Conservation (phyloP, 1,140 invertebrate genomes). For the Neomicropteryx cornuta region DNA sequence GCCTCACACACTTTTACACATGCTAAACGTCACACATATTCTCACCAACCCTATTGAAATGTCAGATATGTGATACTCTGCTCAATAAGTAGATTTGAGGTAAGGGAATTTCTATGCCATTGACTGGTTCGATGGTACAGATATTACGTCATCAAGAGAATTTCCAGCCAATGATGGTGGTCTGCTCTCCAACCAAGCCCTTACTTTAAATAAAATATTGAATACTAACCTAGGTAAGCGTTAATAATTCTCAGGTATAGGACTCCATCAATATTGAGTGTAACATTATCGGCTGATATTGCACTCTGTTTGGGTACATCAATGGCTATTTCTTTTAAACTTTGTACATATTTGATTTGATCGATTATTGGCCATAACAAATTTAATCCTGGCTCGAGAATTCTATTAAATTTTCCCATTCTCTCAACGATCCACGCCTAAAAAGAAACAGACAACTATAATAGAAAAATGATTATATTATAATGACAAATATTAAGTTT, state of each 20-base stretch:
- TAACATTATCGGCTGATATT: conserved; percentile 96
- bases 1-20: too few species aligned
- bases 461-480: conserved; percentile 1
- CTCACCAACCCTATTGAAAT: too few species aligned
- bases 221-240: conserved; percentile 63
- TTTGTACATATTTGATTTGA: conserved; percentile 95
- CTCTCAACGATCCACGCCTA: conserved; percentile 97
- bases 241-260: conserved; percentile 90
- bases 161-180: too few species aligned
- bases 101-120: too few species aligned
- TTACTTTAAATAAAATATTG: conserved; percentile 4
- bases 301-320: conserved; percentile 98
- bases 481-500: neutral
- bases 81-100: too few species aligned
- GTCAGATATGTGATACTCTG: too few species aligned
- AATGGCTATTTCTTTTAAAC: conserved; percentile 98
- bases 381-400: conserved; percentile 92
- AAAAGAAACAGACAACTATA: conserved; percentile 14
- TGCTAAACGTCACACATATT: too few species aligned
- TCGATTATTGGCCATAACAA: conserved; percentile 87
- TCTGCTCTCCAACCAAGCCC: too few species aligned
- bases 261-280: conserved; percentile 93
- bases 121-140: too few species aligned
- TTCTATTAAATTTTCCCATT: conserved; percentile 94
- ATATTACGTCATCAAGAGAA: too few species aligned